A percentile compares a stretch with the other conserved stretches of the same genome.
Evolutionary conservation across 2,113 vertebrate species (phyloP).

Genomic region (Ochotona princeps): DNA sequence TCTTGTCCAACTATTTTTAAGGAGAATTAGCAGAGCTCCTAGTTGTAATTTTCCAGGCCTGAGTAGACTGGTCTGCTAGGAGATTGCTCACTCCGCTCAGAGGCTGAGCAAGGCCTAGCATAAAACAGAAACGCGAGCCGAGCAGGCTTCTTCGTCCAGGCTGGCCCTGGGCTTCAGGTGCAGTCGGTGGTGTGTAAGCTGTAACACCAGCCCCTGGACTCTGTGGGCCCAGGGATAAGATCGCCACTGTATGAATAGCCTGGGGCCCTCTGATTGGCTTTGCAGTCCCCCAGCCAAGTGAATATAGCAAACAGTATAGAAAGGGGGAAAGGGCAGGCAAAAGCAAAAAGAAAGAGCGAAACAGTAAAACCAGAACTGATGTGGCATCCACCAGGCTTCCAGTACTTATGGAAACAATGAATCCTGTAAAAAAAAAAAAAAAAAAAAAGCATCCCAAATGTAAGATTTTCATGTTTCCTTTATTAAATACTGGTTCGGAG

Average conservation of each 20-base stretch:
- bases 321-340: neutral
- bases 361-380: rapidly evolving
- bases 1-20: conserved; percentile 48
- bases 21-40: conserved; percentile 32
- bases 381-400: neutral
- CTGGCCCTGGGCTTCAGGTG: neutral
- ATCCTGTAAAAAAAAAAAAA: neutral
- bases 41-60: neutral
- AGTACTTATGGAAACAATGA: neutral
- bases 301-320: rapidly evolving
- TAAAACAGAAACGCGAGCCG: neutral
- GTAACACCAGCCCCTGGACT: rapidly evolving
- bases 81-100: neutral
- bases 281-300: neutral
- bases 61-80: neutral
- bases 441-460: neutral
- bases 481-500: neutral
- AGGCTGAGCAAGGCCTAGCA: neutral
- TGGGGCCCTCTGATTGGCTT: rapidly evolving
- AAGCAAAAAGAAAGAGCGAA: neutral
- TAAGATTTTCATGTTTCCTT: neutral
- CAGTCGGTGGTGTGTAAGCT: neutral
- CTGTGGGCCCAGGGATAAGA: neutral
- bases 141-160: neutral
- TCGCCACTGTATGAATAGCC: neutral